Evolutionary conservation across 2,888 invertebrate species (phyloP).

Genomic region (Apomyelois bistriatella): DNA sequence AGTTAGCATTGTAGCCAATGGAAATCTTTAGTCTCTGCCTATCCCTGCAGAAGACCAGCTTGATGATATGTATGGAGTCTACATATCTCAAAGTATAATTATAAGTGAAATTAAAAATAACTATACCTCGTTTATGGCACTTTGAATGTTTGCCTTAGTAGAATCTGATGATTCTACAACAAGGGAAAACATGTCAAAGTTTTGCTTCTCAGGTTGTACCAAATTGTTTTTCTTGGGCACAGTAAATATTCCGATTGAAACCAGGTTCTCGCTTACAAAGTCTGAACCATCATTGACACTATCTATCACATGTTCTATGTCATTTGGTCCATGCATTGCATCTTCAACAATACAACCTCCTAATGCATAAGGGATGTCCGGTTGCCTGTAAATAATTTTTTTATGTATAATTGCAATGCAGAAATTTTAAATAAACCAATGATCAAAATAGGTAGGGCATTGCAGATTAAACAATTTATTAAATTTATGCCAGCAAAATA

Average conservation of each 20-base stretch:
- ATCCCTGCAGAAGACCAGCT: too few relatives aligned
- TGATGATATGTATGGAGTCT: too few relatives aligned
- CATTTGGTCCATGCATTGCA: constrained; percentile 41
- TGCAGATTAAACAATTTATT: too few relatives aligned
- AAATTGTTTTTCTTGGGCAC: constrained; percentile 40
- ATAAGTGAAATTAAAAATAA: neutral
- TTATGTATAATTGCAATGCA: too few relatives aligned
- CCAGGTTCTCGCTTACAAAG: constrained; percentile 53
- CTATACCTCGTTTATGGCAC: constrained; percentile 54
- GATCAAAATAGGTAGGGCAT: too few relatives aligned
- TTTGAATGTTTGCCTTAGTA: constrained; percentile 54
- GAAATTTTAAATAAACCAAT: too few relatives aligned
- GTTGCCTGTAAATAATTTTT: constrained; percentile 46
- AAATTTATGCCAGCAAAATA: too few relatives aligned
- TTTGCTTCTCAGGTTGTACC: constrained; percentile 31
- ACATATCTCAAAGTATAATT: neutral
- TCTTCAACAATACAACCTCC: constrained; percentile 72
- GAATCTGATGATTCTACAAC: constrained; percentile 58
- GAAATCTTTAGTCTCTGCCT: too few relatives aligned
- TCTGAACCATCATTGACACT: constrained; percentile 41
- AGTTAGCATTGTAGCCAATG: too few relatives aligned
- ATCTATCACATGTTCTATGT: constrained; percentile 47
- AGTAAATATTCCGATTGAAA: constrained; percentile 62
- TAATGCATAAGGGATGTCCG: constrained; percentile 62
- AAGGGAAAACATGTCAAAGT: constrained; percentile 64